phyloP scores from a whole-genome alignment of 2,888 invertebrate genomes.

The Agonum fuliginosum region DNA sequence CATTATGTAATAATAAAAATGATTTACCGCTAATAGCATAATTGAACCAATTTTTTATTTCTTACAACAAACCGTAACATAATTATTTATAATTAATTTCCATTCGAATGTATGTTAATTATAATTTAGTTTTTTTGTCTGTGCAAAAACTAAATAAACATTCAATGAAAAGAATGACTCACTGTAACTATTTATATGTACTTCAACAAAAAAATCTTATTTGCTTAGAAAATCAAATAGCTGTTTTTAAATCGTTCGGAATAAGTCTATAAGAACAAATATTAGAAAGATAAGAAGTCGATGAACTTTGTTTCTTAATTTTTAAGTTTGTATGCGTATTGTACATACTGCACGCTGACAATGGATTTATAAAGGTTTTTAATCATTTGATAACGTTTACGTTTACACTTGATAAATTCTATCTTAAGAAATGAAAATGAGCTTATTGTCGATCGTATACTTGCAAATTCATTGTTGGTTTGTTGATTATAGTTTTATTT shows the following conservation, averaged over 20 bases:
- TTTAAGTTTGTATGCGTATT: neutral
- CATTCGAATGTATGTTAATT: neutral
- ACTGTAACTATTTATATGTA: neutral
- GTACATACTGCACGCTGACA: neutral
- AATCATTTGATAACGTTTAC: neutral
- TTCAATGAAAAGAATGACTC: neutral
- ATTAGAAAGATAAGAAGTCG: conserved; percentile 2
- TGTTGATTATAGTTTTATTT: too few relatives aligned
- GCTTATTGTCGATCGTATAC: too few relatives aligned
- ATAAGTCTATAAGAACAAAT: neutral
- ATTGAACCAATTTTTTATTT: neutral
- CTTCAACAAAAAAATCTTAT: neutral
- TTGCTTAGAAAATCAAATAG: neutral
- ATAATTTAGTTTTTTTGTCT: neutral
- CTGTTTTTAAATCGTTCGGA: neutral
- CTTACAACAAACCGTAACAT: neutral
- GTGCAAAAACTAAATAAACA: neutral
- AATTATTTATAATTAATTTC: neutral
- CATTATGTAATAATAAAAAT: neutral
- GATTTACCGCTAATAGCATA: neutral
- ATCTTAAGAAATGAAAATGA: too few relatives aligned
- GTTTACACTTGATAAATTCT: too few relatives aligned
- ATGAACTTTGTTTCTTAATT: neutral
- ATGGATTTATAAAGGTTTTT: neutral
- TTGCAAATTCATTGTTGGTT: too few relatives aligned